phyloP scores from a whole-genome alignment of 1,140 invertebrate genomes.

The Diploscapter pachys region DNA sequence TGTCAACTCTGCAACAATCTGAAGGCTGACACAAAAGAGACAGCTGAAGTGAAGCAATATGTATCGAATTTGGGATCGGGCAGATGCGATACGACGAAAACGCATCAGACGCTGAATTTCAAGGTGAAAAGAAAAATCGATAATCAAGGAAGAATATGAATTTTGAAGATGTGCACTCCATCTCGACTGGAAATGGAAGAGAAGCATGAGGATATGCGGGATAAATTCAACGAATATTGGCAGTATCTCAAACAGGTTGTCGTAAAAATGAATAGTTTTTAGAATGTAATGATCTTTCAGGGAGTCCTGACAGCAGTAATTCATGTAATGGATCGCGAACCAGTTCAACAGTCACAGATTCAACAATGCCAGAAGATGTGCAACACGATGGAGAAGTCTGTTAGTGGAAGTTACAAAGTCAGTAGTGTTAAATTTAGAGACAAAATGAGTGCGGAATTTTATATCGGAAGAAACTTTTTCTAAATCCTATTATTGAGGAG shows the following conservation, averaged over 20 bases:
- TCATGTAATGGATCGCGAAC: slow-evolving; percentile 38
- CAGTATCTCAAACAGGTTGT: slow-evolving; percentile 40
- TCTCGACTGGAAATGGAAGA: slow-evolving; percentile 33
- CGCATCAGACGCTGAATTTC: slow-evolving; percentile 36
- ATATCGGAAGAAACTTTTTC: too few relatives aligned
- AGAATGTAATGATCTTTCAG: neutral
- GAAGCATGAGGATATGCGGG: slow-evolving; percentile 25
- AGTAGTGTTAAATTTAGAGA: slow-evolving; percentile 1
- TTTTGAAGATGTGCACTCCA: slow-evolving; percentile 40
- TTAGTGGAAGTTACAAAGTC: slow-evolving; percentile 12
- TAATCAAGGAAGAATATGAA: neutral
- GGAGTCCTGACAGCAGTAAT: slow-evolving; percentile 41
- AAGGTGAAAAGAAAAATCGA: slow-evolving; percentile 6
- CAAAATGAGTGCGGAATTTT: neutral
- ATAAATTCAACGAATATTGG: slow-evolving; percentile 39
- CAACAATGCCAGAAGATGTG: slow-evolving; percentile 40
- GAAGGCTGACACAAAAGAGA: slow-evolving; percentile 15
- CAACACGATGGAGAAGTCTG: slow-evolving; percentile 15
- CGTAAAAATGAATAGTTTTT: neutral
- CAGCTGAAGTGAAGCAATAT: slow-evolving; percentile 35
- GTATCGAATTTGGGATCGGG: slow-evolving; percentile 32
- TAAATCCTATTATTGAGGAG: too few relatives aligned
- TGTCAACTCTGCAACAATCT: slow-evolving; percentile 36
- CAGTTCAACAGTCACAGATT: slow-evolving; percentile 17
- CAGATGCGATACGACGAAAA: slow-evolving; percentile 29